These are phyloP conservation scores for Nixonia krombeini DNA, from an alignment of 1,140 invertebrate genomes.

Conservation along the genomic window DNA sequence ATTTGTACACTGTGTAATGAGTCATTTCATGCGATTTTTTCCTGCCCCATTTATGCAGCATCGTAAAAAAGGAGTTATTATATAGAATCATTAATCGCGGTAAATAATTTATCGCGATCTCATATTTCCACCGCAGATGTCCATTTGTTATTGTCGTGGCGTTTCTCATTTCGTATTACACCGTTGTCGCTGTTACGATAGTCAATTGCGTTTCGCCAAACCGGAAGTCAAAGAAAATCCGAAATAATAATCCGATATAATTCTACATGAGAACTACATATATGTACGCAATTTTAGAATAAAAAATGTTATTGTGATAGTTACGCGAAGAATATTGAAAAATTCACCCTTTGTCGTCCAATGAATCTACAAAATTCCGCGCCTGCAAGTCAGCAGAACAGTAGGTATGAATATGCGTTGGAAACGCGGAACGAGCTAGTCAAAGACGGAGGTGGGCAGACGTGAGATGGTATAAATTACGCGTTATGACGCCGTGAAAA, in stretches of 20 bases:
- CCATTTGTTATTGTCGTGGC: too few relatives aligned
- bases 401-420: slow-evolving; percentile 19
- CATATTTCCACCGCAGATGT: too few relatives aligned
- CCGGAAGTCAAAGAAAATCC: too few relatives aligned
- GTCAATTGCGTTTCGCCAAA: too few relatives aligned
- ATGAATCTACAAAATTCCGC: slow-evolving; percentile 18
- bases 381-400: slow-evolving; percentile 16
- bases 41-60: not conserved
- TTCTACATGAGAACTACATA: too few relatives aligned
- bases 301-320: not conserved
- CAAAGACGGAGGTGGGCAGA: slow-evolving; percentile 10
- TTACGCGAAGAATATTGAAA: not conserved
- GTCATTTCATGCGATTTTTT: not conserved
- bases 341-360: slow-evolving; percentile 24
- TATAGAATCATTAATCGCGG: too few relatives aligned
- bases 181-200: too few relatives aligned
- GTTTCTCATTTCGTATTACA: too few relatives aligned
- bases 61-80: too few relatives aligned
- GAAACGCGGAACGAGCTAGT: slow-evolving; percentile 6
- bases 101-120: too few relatives aligned
- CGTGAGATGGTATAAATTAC: slow-evolving; percentile 26
- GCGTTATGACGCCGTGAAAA: slow-evolving; percentile 34
- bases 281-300: too few relatives aligned
- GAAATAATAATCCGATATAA: too few relatives aligned
- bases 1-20: not conserved